A percentile compares a stretch with the other conserved stretches of the same genome.
Evolutionary conservation across 2,113 vertebrate species (phyloP).

Genomic region (Chamaea fasciata): DNA sequence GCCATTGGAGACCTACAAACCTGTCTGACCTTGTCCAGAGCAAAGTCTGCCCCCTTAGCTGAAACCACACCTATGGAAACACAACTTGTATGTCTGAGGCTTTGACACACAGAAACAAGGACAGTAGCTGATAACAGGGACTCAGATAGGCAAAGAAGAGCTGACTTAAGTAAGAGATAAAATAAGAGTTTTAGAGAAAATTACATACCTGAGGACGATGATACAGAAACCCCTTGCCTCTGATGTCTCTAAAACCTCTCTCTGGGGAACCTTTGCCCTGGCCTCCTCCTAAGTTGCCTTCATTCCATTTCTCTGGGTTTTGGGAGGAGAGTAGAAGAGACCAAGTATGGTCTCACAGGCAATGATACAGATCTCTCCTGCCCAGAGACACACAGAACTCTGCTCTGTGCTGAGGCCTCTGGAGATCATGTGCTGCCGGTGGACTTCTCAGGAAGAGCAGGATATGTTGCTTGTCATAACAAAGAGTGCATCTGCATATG

Average conservation of each 20-base stretch:
- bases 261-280: background rate
- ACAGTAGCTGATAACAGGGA: background rate
- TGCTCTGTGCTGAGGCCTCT: background rate
- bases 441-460: background rate
- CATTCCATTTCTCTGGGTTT: background rate
- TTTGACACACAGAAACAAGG: background rate
- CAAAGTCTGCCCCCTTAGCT: background rate
- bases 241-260: background rate
- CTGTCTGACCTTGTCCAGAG: background rate
- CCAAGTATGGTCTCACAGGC: background rate
- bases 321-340: background rate
- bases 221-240: background rate
- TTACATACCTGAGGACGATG: fast-evolving
- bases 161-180: background rate
- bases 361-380: background rate
- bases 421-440: fast-evolving
- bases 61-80: background rate
- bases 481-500: background rate
- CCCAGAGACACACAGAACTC: fast-evolving
- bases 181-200: background rate
- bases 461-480: background rate
- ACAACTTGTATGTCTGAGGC: fast-evolving
- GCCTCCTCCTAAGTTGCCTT: background rate
- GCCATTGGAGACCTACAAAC: background rate
- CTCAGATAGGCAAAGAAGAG: background rate